Evolutionary conservation across 2,113 vertebrate genomes (phyloP).

Genomic region (Urocolius indicus): DNA sequence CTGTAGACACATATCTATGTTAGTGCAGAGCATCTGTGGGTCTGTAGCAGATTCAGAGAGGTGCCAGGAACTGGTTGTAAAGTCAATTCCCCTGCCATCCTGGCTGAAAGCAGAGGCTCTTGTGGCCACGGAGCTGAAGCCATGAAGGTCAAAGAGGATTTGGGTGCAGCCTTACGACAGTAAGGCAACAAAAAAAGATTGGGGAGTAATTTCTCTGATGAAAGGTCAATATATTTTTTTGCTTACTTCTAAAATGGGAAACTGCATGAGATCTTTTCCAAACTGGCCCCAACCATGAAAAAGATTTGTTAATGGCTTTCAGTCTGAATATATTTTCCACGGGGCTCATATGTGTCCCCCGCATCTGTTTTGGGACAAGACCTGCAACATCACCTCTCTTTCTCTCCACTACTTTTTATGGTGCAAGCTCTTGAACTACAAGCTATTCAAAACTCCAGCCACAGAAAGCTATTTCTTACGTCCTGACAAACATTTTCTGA

Average conservation of each 20-base stretch:
- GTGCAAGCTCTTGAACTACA: not conserved
- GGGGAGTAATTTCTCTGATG: not conserved
- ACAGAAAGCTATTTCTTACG: not conserved
- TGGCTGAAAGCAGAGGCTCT: not conserved
- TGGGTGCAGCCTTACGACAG: fast-evolving
- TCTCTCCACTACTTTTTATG: not conserved
- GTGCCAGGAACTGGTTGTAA: not conserved
- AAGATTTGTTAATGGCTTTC: not conserved
- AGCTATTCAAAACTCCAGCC: slow-evolving; percentile 1
- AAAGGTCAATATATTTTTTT: not conserved
- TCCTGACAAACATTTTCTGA: slow-evolving; percentile 39
- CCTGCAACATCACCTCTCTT: not conserved
- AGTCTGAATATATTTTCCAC: not conserved
- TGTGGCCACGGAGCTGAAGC: fast-evolving
- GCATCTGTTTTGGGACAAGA: not conserved
- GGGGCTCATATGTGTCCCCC: not conserved
- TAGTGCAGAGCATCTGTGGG: not conserved
- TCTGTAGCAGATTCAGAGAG: not conserved
- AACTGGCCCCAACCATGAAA: not conserved
- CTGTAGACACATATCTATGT: not conserved
- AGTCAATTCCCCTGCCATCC: not conserved
- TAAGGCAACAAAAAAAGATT: not conserved
- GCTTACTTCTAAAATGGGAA: not conserved
- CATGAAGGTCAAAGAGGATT: not conserved
- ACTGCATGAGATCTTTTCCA: not conserved